Base-by-base conservation (phyloP, 2,888 invertebrate genomes). In the Lepas anatifera region DNA sequence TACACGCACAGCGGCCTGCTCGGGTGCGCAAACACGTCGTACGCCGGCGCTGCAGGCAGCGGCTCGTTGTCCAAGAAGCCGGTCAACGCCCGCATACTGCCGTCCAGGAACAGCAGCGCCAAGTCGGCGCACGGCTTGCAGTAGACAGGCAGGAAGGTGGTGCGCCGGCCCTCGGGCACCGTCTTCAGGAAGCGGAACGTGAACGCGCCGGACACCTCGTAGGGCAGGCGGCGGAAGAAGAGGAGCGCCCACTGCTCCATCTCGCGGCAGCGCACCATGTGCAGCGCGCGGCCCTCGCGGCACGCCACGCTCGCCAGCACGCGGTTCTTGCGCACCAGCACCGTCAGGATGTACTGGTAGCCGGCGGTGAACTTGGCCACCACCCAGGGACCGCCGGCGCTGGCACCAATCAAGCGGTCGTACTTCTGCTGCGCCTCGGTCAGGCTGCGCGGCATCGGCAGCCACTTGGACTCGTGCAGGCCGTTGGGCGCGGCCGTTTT, bases 171-270 rank as follows among this genome's bases (percentile, higher is more conserved):
- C 41, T 66, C 66, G 13, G 66, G 66, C 66, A 66, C 66, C 27
- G 66, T 66, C 66, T 66, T 66, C 66, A 66, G 39, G 39, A 66
- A 66, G 37, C 66, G 37, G 66, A 66, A 39, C 16, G 66, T 66
- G 66, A 66, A 66, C 22, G 66, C 66, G 39, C 66, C 66, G 13
- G 66, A 66, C 41, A 66, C 41, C 37, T 66, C 66, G 39, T 11
- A 37, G 11, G 39, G 37, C 39, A 66, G 66, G 25, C 66, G 66
- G 39, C 66, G 66, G 39, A 66, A 66, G 39, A 66, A 66, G 13
- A 39, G 37, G 39, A 66, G 39, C 37, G 66, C 66, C 66, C 66
- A 66, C 66, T 66, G 66, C 66, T 66, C 66, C 66, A 66, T 66
- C 41, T 66, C 66, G n/a, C 66, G 66, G 11, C 66, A 7, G 25